A percentile compares a stretch with the other conserved stretches of the same genome.
Conservation (phyloP, 2,888 invertebrate species). For the Trichopria drosophilae region DNA sequence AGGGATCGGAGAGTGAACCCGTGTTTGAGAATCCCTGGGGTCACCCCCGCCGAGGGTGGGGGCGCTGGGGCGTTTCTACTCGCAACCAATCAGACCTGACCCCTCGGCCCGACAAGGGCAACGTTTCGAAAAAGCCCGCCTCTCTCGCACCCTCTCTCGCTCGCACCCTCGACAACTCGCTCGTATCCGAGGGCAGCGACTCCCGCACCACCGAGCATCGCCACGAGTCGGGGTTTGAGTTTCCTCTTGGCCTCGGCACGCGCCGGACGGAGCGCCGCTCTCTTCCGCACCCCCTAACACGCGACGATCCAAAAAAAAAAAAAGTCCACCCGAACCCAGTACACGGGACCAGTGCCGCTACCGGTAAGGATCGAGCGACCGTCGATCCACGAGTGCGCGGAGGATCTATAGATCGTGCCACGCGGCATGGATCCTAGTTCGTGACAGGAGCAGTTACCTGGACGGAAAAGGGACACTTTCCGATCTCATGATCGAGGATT, state of each 20-base stretch:
- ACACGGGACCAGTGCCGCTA: conserved; percentile 6
- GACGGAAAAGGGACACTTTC: no score
- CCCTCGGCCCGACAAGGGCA: conserved; percentile 25
- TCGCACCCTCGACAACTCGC: no score
- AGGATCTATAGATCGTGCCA: neutral
- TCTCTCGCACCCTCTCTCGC: conserved; percentile 14
- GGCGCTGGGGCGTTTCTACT: conserved; percentile 34
- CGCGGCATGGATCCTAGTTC: conserved; percentile 20
- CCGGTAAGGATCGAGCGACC: conserved; percentile 2
- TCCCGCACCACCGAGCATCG: no score
- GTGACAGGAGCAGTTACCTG: no score
- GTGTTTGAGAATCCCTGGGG: conserved; percentile 34
- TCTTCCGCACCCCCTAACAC: conserved; percentile 1
- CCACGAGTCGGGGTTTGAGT: no score
- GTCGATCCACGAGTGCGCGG: neutral
- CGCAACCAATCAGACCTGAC: conserved; percentile 33
- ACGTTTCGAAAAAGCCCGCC: conserved; percentile 14
- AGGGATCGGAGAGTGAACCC: conserved; percentile 31
- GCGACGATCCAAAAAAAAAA: no score
- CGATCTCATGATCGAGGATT: conserved; percentile 23
- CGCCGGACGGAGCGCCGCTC: neutral
- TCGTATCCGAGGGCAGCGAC: no score
- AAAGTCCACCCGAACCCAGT: no score
- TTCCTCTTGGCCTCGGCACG: neutral
- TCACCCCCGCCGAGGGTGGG: conserved; percentile 38